Base-by-base conservation (phyloP, 1,140 invertebrate genomes). In the Aphelinus certus region DNA sequence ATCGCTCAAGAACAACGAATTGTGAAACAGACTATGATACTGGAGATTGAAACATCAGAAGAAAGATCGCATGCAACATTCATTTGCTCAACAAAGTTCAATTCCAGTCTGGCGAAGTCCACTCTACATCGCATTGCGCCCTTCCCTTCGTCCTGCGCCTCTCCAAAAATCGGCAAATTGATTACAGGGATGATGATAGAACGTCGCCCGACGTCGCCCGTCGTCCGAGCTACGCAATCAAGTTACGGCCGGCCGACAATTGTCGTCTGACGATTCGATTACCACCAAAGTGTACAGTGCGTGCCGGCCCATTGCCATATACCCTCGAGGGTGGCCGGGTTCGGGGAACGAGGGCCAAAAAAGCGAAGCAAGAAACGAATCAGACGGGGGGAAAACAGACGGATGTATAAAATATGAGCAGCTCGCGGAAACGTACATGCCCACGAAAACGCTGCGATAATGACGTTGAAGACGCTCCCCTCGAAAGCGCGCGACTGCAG, bases 361-460 rank as follows among this genome's bases (percentile, higher is more conserved):
- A 75, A 47, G 26, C 9, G 57, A 75, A 61, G 43, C 45, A 70
- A 57, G 51, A 49, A 62, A 48, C 58, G 46, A 58, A 58, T 6
- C 7, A n/a, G 26, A 26, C 26, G 26, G 61, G 48, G 48, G 46
- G 47, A 48, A n/a, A 45, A 70, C 60, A 61, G 63, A 68, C 62
- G 63, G 57, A 71, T 77, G 72, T 68, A 77, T 77, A 77, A 77
- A 77, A 77, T 77, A 77, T 77, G 63, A 71, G 61, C 7, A n/a
- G 5, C 66, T 75, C 46, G 42, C 53, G 55, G n/a, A 43, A 47
- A 53, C 26, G 26, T 26, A 26, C 26, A 56, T 43, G 46, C 53
- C 64, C 60, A 45, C 51, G 55, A 60, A 76, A 76, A 70, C 62
- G 53, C 68, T 64, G 74, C 26, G 26, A 71, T 76, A 76, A 76